Evolutionary conservation across 1,140 invertebrate genomes (phyloP), one percentile per base, ranked within the genome.

Genomic region (Neodiprion pinetum): DNA sequence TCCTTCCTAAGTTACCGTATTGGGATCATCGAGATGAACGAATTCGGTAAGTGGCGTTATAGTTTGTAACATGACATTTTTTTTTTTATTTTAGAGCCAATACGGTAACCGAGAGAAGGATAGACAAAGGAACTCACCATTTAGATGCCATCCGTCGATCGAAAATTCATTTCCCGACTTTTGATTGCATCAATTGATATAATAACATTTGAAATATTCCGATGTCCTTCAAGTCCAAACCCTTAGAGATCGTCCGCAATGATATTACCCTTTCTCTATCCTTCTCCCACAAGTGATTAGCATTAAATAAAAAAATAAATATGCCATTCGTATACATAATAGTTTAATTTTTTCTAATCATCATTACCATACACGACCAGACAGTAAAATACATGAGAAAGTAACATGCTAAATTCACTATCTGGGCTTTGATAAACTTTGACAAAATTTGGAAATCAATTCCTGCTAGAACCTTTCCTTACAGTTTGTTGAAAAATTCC

Each of bases 61-160:
- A 61, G 14, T 67, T 73, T 71, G 69, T 70, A 10, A 73, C 50
- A 47, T 50, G 50, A 12, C 14, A 48, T 67, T 40, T 49, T 72
- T 71, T 67, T 49, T 75, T 21, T 21, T 7, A 28, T 69, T 47
- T 69, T n/a, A 28, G 68, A 40, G 73, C 49, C 71, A 76, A 81
- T 81, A 71, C 77, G 79, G 76, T 83, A 84, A 85, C 80, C 82
- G 86, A 87, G 87, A 88, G 86, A 88, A 88, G 87, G 87, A 88
- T 84, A 88, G 87, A 87, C 85, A 83, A 87, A 87, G 85, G 78
- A 84, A 88, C 87, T 88, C 87, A 88, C 87, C 86, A 79, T 81
- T 81, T 53, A 67, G 78, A 82, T 83, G 81, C 77, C 77, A 80
- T 80, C 76, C 21, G 78, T 75, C 48, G 79, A 23, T 69, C 12